Base-by-base conservation (phyloP, 2,888 invertebrate genomes). In the Liopterus haemorrhoidalis region DNA sequence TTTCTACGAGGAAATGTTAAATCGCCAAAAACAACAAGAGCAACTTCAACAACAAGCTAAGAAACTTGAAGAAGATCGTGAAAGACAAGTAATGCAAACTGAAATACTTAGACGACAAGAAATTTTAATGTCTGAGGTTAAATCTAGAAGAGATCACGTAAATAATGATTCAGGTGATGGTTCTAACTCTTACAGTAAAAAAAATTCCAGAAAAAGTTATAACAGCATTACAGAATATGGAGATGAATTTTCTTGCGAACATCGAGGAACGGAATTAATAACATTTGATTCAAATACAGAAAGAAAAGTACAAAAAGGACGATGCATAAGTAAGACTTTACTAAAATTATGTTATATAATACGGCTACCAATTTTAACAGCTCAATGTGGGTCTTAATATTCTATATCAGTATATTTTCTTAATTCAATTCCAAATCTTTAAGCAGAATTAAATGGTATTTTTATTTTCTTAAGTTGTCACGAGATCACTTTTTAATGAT, bases 1-100 rank as follows among this genome's bases (percentile, higher is more conserved):
- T 5, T 91, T 87, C 65, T 91, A 93, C 58, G 93, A 94, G 49
- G 87, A 93, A 70, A 94, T 94, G 93, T 65, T 90, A 6, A 75
- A 76, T 37, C 76, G 82, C 40, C 78, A 81, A 49, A 77, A 78
- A 54, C 78, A 82, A 60, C 73, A 76, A 53, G 78, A 83, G 55
- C 74, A 79, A 55, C 70, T 75, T 41, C 76, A 80, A 54, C 66
- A 75, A 31, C 73, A 80, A 46, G 74, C 78, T 39, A 71, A 79
- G 54, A 72, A 79, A 57, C 69, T 76, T 9, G 80, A 81, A 54
- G 80, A 82, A 59, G 78, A 81, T 51, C 76, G 79, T 61, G 77
- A 78, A 77, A 72, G 78, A 1, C 75, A 84, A 68, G 79, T 76
- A 49, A 73, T 87, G 11, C 76, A 82, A 53, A 81, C 82, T 52